These are phyloP conservation scores for Sphinx pinastri DNA, from an alignment of 2,888 invertebrate genomes.

Conservation along the genomic window DNA sequence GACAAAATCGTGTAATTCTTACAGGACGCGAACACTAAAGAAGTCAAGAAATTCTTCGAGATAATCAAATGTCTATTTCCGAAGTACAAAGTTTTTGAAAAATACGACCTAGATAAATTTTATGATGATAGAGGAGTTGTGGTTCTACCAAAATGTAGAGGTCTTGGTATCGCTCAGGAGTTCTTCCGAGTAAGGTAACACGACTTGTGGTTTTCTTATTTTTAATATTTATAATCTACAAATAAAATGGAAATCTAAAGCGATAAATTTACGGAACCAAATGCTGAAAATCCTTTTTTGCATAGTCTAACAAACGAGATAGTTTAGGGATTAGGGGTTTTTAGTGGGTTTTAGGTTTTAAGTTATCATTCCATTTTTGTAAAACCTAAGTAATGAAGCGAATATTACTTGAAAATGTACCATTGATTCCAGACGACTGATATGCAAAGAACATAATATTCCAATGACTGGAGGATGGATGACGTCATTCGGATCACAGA, in stretches of 20 bases:
- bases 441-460: constrained; percentile 48
- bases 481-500: constrained; percentile 46
- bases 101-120: constrained; percentile 35
- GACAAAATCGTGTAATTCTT: constrained; percentile 27
- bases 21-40: constrained; percentile 42
- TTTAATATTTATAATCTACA: too few species aligned
- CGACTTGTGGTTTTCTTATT: too few species aligned
- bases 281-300: too few species aligned
- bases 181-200: constrained; percentile 44
- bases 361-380: too few species aligned
- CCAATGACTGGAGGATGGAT: constrained; percentile 48
- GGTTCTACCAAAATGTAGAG: constrained; percentile 41
- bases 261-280: too few species aligned
- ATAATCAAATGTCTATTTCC: constrained; percentile 35
- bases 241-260: too few species aligned
- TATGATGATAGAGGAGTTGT: constrained; percentile 44
- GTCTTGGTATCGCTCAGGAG: constrained; percentile 45
- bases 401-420: not conserved
- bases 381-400: too few species aligned
- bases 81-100: constrained; percentile 36
- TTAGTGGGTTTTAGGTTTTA: too few species aligned
- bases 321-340: too few species aligned
- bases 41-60: constrained; percentile 44
- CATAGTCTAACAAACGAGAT: too few species aligned
- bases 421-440: constrained; percentile 14